Base-by-base conservation (phyloP, 37 sponge, comb jelly and placozoan genomes). In the Oscarella lobularis region DNA sequence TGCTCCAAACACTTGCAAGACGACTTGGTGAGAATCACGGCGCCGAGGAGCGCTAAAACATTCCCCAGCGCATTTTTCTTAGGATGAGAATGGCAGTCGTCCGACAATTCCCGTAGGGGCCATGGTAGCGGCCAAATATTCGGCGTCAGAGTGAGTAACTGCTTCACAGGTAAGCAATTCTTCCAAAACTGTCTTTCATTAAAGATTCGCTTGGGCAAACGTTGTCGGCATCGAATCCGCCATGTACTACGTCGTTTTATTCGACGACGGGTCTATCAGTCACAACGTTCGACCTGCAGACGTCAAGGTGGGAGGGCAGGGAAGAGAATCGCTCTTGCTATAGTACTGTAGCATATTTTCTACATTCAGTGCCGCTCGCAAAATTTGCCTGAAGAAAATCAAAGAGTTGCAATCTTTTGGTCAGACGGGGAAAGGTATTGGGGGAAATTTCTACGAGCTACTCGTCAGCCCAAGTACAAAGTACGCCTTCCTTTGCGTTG, bases 241-340 rank as follows among this genome's bases (percentile, higher is more conserved):
- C 9, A 48, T 9, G 60, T 48, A 48, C 20, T 48, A 48, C 20
- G 90, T 87, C 73, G 89, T 95, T 2, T 38, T 60, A 66, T 95
- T 95, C 83, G 92, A 90, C 0, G 95, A 95, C 69, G 88, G 88
- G 34, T 83, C 89, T 0, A 65, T 88, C n/a, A 89, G 95, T 41
- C 41, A 35, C 36, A 81, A 90, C 73, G 67, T 95, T 2, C 74
- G 75, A 20, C 72, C 67, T 0, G 35, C 36, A 9, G 89, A 95
- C 66, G 80, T 95, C 31, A 33, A 84, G 65, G 85, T 85, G 30
- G 60, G 80, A n/a, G 20, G 60, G 60, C n/a, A n/a, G n/a, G n/a
- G n/a, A n/a, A n/a, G n/a, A n/a, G n/a, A n/a, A n/a, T n/a, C n/a
- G n/a, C n/a, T n/a, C n/a, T n/a, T n/a, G n/a, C n/a, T n/a, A n/a